Percentiles rank a stretch among this genome's conserved stretches.
These are phyloP conservation scores for Muscicapa striata DNA, from an alignment of 2,797 vertebrate genomes.

Conservation along the genomic window DNA sequence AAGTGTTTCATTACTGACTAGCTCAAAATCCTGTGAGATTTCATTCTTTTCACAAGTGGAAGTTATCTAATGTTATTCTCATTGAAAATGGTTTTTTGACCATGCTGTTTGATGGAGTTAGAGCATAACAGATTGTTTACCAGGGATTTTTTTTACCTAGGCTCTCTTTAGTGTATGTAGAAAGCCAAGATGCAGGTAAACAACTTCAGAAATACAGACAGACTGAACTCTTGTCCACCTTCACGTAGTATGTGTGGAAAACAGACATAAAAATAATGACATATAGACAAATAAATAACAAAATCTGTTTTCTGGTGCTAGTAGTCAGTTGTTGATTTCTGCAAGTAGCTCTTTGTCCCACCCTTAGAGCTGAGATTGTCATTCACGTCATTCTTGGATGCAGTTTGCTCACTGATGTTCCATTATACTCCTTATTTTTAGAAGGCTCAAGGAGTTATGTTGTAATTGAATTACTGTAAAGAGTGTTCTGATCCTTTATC, in stretches of 20 bases:
- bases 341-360: neutral
- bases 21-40: neutral
- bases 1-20: neutral
- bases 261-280: neutral
- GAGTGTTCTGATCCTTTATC: conserved; percentile 2
- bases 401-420: neutral
- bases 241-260: neutral
- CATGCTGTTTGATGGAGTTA: neutral
- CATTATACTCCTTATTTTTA: conserved; percentile 36
- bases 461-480: conserved; percentile 15
- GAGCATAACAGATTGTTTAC: neutral
- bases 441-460: conserved; percentile 5
- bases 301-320: neutral
- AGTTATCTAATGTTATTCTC: neutral
- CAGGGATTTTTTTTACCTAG: neutral
- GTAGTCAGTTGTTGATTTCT: neutral
- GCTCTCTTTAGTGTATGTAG: neutral
- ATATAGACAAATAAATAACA: neutral
- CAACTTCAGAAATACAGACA: neutral
- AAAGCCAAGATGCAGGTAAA: neutral
- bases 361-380: neutral
- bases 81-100: neutral
- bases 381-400: neutral
- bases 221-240: neutral
- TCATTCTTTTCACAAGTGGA: neutral